Evolutionary conservation across 2,888 invertebrate genomes (phyloP).

Genomic region (Sepiola atlantica): DNA sequence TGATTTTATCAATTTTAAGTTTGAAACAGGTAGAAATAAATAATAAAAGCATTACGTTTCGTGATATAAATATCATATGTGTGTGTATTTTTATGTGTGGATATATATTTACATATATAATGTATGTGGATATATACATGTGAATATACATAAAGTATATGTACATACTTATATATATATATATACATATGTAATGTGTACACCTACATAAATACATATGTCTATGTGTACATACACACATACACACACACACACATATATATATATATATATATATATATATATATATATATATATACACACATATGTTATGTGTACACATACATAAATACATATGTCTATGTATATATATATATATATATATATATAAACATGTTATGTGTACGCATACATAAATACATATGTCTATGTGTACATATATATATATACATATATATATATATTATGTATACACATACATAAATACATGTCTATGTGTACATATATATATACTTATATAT

Average conservation of each 20-base stretch:
- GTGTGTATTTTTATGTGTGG: too few species aligned
- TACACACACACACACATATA: neutral
- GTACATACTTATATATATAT: neutral
- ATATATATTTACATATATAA: neutral
- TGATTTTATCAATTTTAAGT: too few species aligned
- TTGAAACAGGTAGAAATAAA: too few species aligned
- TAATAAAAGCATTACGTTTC: too few species aligned
- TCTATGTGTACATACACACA: neutral
- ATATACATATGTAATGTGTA: neutral
- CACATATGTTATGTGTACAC: neutral
- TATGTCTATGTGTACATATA: neutral
- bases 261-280: neutral
- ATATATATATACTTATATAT: neutral
- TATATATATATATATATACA: neutral
- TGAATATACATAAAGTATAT: neutral
- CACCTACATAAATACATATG: neutral
- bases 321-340: too few species aligned
- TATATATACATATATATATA: neutral
- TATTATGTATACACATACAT: neutral
- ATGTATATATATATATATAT: neutral
- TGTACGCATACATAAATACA: neutral
- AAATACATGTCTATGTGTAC: neutral
- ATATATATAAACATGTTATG: neutral
- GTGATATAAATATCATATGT: too few species aligned
- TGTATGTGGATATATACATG: neutral